Evolutionary conservation across 2,797 vertebrate species (phyloP), one percentile per base, ranked within the genome.

Genomic region (Pipistrellus nathusii): DNA sequence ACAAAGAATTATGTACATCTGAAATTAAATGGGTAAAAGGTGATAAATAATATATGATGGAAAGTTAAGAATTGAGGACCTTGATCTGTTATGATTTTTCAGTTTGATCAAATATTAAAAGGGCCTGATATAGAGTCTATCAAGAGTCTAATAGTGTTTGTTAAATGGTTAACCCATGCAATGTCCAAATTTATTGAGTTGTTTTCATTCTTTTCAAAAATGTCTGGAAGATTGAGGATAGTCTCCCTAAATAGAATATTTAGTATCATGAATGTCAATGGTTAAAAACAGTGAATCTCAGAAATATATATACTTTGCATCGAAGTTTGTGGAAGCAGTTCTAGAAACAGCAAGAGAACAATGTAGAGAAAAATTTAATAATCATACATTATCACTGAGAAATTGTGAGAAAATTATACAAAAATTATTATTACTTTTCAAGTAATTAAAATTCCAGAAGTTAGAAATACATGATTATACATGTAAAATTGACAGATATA

Each of bases 361-460:
- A 72, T 25, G 11, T 44, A 44, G 48, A 93, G 30, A 68, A 90
- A 71, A 75, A 73, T 32, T 57, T 88, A 64, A 59, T 75, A 59
- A 76, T 59, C 62, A 46, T 38, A 69, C 90, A 46, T 68, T 35
- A 69, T 59, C 55, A 87, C 12, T 68, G 62, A 95, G 38, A 88
- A 96, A 77, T 81, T 76, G 11, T 88, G 32, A 88, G 32, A 94
- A 1, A 77, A 35, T 83, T 44, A 84, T 68, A 41, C 3, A 20
- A 62, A 51, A 92, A 92, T 20, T 64, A 9, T 46, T n/a, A 46
- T 46, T n/a, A 46, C 32, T 66, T 91, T 88, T 93, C 20, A 94
- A 93, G 48, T 80, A 86, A 91, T 15, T 87, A 41, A 90, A 93
- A 93, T 51, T 91, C 23, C 1, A 75, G 9, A 91, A 75, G 17